Percentiles rank a stretch among this genome's conserved stretches.
phyloP scores from a whole-genome alignment of 35 echinoderm and acorn worm species.

The Apostichopus parvimensis region DNA sequence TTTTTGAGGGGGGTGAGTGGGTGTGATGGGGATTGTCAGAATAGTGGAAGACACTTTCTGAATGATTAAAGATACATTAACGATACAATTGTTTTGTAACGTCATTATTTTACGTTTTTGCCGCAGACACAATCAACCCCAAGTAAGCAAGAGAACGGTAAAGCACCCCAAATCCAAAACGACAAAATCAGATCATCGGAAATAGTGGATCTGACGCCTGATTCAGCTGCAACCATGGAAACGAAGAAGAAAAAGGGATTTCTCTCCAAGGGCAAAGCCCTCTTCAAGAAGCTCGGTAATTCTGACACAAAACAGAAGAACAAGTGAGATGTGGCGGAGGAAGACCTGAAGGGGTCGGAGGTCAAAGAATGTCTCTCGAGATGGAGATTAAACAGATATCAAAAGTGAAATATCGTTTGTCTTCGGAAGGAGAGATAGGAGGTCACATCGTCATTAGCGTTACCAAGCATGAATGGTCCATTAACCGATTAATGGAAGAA shows the following conservation, averaged over 20 bases:
- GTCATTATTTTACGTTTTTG: not conserved
- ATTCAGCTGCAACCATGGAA: conserved; percentile 57
- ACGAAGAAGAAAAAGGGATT: conserved; percentile 97
- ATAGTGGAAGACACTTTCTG: too few relatives aligned
- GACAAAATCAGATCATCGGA: conserved; percentile 57
- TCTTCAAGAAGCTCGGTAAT: conserved; percentile 96
- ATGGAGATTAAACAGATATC: too few relatives aligned
- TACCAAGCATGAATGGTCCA: too few relatives aligned
- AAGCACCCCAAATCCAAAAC: conserved; percentile 60
- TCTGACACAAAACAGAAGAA: conserved; percentile 84
- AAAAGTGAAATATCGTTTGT: too few relatives aligned
- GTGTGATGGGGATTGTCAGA: too few relatives aligned
- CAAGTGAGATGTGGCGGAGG: conserved; percentile 39
- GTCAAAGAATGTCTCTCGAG: too few relatives aligned
- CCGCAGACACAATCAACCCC: conserved; percentile 17
- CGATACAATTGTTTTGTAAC: not conserved
- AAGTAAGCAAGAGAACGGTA: conserved; percentile 80
- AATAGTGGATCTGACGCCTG: conserved; percentile 46
- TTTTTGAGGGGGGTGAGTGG: too few relatives aligned
- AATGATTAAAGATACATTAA: not conserved
- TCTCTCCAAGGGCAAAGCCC: conserved; percentile 92
- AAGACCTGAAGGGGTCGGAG: not conserved
- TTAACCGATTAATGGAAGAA: too few relatives aligned
- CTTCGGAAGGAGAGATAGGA: too few relatives aligned
- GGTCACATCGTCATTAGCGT: too few relatives aligned